phyloP scores from a whole-genome alignment of 2,113 vertebrate genomes.

The Forbesichthys papilliferus region DNA sequence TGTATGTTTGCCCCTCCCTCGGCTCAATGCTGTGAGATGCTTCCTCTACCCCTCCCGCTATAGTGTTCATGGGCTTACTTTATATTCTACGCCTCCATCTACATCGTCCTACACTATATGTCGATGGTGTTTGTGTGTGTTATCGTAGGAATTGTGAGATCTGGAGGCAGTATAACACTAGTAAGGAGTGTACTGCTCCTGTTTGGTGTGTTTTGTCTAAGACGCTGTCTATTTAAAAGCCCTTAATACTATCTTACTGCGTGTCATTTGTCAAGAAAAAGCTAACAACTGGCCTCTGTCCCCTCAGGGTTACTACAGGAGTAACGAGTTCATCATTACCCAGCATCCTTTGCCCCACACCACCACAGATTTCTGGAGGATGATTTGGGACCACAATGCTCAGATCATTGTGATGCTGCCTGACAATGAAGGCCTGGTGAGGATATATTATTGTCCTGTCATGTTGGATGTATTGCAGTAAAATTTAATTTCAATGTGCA shows the following conservation, averaged over 20 bases:
- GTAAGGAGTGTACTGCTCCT: too few relatives aligned
- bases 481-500: too few relatives aligned
- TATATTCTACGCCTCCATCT: too few relatives aligned
- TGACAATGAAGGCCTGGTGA: conserved; percentile 94
- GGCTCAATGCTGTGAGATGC: too few relatives aligned
- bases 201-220: too few relatives aligned
- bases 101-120: too few relatives aligned
- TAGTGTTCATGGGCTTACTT: too few relatives aligned
- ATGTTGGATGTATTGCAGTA: background rate
- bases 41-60: too few relatives aligned
- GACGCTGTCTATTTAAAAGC: background rate
- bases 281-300: conserved; percentile 49
- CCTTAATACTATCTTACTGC: background rate
- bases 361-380: conserved; percentile 97
- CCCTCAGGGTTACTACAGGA: conserved; percentile 94
- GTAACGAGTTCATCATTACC: conserved; percentile 98
- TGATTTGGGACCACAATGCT: conserved; percentile 99
- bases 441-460: conserved; percentile 32
- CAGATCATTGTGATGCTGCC: conserved; percentile 99
- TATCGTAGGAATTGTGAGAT: too few relatives aligned
- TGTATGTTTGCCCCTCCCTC: too few relatives aligned
- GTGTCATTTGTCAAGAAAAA: background rate
- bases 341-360: conserved; percentile 98
- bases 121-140: too few relatives aligned
- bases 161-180: too few relatives aligned